Conservation (phyloP, 2,888 invertebrate genomes). For the Bibio marci region DNA sequence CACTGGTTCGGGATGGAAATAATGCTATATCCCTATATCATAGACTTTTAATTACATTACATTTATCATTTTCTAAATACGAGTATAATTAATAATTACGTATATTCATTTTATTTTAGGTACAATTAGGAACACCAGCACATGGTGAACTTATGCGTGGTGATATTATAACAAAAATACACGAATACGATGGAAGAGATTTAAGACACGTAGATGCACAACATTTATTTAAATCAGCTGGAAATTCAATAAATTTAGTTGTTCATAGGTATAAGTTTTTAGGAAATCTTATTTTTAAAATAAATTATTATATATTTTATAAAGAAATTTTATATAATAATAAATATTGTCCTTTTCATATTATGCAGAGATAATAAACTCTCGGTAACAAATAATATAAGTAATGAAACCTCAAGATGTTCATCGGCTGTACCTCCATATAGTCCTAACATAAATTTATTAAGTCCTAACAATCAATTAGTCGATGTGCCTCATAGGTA, state of each 20-base stretch:
- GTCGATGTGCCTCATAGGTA: slow-evolving; percentile 33
- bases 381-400: slow-evolving; percentile 28
- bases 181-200: slow-evolving; percentile 74
- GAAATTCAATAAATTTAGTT: slow-evolving; percentile 60
- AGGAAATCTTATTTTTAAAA: slow-evolving; percentile 1
- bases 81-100: no score
- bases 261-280: slow-evolving; percentile 54
- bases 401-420: slow-evolving; percentile 33
- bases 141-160: slow-evolving; percentile 71
- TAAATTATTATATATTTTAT: background rate
- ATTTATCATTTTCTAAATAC: no score
- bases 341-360: no score
- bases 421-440: slow-evolving; percentile 27
- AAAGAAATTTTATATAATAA: no score
- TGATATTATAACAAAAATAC: slow-evolving; percentile 79
- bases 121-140: slow-evolving; percentile 71
- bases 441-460: slow-evolving; percentile 11
- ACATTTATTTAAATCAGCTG: slow-evolving; percentile 67
- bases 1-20: no score
- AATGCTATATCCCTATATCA: no score
- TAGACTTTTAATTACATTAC: no score
- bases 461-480: slow-evolving; percentile 4
- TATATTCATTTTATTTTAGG: no score
- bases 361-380: slow-evolving; percentile 28
- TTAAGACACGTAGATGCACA: slow-evolving; percentile 84